Conservation (phyloP, 1,140 invertebrate genomes). For the Eurosta solidaginis region DNA sequence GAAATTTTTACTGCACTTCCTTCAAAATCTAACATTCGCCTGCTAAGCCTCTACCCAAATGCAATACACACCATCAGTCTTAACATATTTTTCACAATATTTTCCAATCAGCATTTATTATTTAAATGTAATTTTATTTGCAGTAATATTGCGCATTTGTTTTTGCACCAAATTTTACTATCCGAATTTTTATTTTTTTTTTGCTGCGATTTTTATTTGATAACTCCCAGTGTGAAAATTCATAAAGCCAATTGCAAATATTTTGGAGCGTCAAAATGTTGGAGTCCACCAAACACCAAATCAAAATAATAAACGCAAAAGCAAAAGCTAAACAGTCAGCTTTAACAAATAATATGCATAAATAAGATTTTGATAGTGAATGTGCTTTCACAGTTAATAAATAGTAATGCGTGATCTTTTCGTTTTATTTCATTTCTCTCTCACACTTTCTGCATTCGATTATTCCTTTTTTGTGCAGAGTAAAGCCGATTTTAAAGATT, state of each 20-base stretch:
- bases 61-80: not conserved
- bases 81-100: not conserved
- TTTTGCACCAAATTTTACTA: not conserved
- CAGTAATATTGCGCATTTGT: not conserved
- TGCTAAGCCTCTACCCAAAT: not conserved
- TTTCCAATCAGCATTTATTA: slow-evolving; percentile 11
- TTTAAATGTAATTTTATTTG: not conserved
- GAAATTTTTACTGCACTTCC: not conserved
- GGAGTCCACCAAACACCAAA: not conserved
- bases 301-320: not conserved
- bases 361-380: not conserved
- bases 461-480: not conserved
- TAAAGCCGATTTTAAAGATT: slow-evolving; percentile 4
- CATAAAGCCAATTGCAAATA: slow-evolving; percentile 5
- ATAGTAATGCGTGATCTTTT: not conserved
- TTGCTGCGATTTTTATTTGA: not conserved
- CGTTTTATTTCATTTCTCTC: not conserved
- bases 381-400: slow-evolving; percentile 12
- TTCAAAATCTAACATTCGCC: not conserved
- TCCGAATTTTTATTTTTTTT: slow-evolving; percentile 1
- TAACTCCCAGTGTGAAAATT: not conserved
- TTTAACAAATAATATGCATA: not conserved
- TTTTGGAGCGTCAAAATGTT: slow-evolving; percentile 11
- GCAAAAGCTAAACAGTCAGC: not conserved
- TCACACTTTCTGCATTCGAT: not conserved